Evolutionary conservation across 2,113 vertebrate species (phyloP), one percentile per base, ranked within the genome.

Genomic region (Urocolius indicus): DNA sequence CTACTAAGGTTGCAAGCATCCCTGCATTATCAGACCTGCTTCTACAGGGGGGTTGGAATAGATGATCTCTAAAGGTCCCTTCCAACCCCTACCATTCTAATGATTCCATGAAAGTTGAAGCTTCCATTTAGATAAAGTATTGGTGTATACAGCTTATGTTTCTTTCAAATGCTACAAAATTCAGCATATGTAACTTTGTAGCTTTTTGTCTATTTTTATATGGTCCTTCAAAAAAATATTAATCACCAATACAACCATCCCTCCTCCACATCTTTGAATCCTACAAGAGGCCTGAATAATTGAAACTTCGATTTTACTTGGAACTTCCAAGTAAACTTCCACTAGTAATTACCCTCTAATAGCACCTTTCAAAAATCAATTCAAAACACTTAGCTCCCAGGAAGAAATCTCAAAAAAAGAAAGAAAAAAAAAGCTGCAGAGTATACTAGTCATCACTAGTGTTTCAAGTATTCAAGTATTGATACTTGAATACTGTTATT

Each of bases 361-460:
- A 96, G 43, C 26, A 86, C 65, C 72, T 92, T 91, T 95, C 87
- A 86, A 84, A 84, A 88, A 94, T 36, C 22, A 93, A 65, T 73
- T 91, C 67, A 83, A 83, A 93, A 93, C 24, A 6, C 26, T 74
- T 48, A 69, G 26, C 17, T 88, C 43, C 20, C 51, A 75, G 49
- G 41, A 76, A 78, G n/a, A 68, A 69, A 43, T 51, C 34, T 80
- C n/a, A 22, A 2, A 89, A 95, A 55, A 34, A 59, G 34, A 77
- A 78, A 63, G 6, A 29, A 32, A 58, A 34, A 26, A 74, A 76
- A 13, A 3, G 17, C 22, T 72, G 41, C 54, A 49, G 69, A 76
- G 10, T 66, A 30, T 20, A 81, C 10, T 51, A 74, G 22, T 34
- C 54, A 93, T 24, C 24, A 72, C 41, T 26, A 85, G n/a, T n/a